A percentile compares a stretch with the other conserved stretches of the same genome.
These are phyloP conservation scores for Sussaba pulchella DNA, from an alignment of 2,888 invertebrate species.

Conservation along the genomic window DNA sequence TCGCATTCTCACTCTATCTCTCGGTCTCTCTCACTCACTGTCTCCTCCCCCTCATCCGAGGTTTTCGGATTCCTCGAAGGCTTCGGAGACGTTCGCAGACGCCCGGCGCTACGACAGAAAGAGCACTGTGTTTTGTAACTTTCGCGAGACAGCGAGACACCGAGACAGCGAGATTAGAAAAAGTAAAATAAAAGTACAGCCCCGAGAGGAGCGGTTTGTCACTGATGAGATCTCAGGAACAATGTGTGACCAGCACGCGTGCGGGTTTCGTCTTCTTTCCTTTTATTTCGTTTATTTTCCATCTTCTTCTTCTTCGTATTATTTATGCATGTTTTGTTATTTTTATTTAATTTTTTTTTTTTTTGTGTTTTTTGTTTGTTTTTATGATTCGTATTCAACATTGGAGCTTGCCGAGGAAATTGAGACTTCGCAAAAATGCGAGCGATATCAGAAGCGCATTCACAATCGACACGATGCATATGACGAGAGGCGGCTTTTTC, in stretches of 20 bases:
- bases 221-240: constrained; percentile 50
- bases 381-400: constrained; percentile 47
- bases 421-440: constrained; percentile 76
- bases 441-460: constrained; percentile 72
- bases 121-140: constrained; percentile 17
- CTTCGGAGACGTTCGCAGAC: not conserved
- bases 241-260: constrained; percentile 41
- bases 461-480: constrained; percentile 76
- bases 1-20: constrained; percentile 14
- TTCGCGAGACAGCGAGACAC: constrained; percentile 34
- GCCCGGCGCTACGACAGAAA: constrained; percentile 14
- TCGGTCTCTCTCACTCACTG: not conserved
- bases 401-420: constrained; percentile 72
- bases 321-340: not conserved
- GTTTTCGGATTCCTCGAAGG: constrained; percentile 11
- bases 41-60: constrained; percentile 5
- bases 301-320: not conserved
- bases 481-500: constrained; percentile 78
- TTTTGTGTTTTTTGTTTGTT: constrained; percentile 12
- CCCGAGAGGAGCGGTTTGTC: constrained; percentile 37
- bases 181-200: constrained; percentile 40
- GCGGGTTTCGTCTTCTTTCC: constrained; percentile 9
- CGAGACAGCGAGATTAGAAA: constrained; percentile 38
- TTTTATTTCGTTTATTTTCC: not conserved
- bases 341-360: not conserved